Conservation (phyloP, 2,797 vertebrate species). For the Odontamblyopus lacepedii region DNA sequence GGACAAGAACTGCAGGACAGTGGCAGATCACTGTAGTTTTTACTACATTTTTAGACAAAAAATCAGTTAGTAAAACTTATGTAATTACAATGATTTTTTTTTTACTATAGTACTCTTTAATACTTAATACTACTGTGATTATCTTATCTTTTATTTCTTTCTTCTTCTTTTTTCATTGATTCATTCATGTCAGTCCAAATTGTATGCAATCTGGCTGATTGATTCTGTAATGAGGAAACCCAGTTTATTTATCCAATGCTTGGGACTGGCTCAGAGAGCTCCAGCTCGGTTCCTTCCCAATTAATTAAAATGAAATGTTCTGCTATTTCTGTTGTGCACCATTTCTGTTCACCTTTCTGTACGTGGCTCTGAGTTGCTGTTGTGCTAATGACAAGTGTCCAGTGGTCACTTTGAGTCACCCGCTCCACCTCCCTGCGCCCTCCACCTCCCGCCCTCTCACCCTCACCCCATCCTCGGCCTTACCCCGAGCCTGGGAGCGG, state of each 20-base stretch:
- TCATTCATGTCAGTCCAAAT: background rate
- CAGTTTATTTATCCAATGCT: background rate
- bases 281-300: background rate
- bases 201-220: background rate
- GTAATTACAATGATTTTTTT: background rate
- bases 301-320: background rate
- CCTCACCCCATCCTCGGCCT: conserved; percentile 74
- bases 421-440: conserved; percentile 53
- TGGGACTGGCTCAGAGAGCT: background rate
- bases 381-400: conserved; percentile 55
- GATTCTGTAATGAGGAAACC: background rate
- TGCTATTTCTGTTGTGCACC: background rate
- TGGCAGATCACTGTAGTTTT: background rate
- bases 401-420: conserved; percentile 53
- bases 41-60: background rate
- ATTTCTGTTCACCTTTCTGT: background rate
- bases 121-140: background rate
- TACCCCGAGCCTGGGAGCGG: conserved; percentile 82
- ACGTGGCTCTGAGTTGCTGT: conserved; percentile 3
- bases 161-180: background rate
- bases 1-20: background rate
- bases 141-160: background rate
- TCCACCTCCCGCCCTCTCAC: conserved; percentile 67
- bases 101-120: background rate
- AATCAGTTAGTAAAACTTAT: background rate